Conservation (phyloP, 2,888 invertebrate genomes). For the Drosophila mimica region DNA sequence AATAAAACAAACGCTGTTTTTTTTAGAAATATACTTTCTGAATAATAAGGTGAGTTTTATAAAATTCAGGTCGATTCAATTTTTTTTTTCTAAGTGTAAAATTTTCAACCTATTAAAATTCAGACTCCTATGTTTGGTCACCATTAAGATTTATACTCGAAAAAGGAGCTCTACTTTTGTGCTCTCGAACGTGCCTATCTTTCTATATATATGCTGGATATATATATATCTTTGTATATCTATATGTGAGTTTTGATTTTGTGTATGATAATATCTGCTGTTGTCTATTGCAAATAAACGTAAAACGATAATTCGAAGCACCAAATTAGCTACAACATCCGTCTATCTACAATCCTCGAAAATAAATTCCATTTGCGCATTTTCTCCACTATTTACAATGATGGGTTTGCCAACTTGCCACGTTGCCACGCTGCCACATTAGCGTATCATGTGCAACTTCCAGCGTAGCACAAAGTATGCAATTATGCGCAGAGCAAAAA, state of each 20-base stretch:
- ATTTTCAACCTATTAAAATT: conserved; percentile 72
- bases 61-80: not conserved
- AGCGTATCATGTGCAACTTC: conserved; percentile 88
- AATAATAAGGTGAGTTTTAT: not conserved
- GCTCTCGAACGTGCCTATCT: conserved; percentile 43
- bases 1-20: not conserved
- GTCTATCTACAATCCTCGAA: conserved; percentile 48
- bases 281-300: conserved; percentile 29
- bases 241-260: conserved; percentile 30
- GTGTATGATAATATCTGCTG: conserved; percentile 17
- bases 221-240: conserved; percentile 27
- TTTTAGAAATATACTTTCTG: not conserved
- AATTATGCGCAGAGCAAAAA: conserved; percentile 91
- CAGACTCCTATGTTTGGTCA: conserved; percentile 79
- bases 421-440: conserved; percentile 43
- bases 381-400: conserved; percentile 39
- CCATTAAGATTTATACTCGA: conserved; percentile 53
- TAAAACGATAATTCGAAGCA: conserved; percentile 52
- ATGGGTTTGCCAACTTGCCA: not conserved
- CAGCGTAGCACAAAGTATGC: conserved; percentile 94
- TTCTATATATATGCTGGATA: conserved; percentile 4
- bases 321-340: conserved; percentile 28
- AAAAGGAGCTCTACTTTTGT: conserved; percentile 23
- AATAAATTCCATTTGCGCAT: conserved; percentile 38
- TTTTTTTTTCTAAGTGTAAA: conserved; percentile 2